phyloP scores from a whole-genome alignment of 2,797 vertebrate species.

The Anolis apletophallus region DNA sequence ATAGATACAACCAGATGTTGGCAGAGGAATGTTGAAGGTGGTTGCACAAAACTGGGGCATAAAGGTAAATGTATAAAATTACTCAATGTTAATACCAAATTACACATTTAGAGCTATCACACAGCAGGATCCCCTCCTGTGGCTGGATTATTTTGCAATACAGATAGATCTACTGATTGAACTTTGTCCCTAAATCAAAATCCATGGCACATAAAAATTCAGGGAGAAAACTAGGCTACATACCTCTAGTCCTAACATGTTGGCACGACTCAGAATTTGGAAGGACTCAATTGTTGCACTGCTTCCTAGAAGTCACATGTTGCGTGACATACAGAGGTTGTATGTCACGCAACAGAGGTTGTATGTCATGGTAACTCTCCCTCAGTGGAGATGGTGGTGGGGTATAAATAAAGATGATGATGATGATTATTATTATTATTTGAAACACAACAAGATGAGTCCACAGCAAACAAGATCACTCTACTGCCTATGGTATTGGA shows the following conservation, averaged over 20 bases:
- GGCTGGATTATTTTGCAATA: not conserved
- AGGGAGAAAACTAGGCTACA: not conserved
- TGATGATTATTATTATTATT: no score
- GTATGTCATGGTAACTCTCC: no score
- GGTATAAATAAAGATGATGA: no score
- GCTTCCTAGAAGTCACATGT: not conserved
- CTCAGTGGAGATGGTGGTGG: no score
- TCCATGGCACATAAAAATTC: not conserved
- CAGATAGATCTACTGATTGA: not conserved
- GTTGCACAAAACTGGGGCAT: constrained; percentile 10
- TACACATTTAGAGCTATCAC: not conserved
- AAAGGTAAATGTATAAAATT: not conserved
- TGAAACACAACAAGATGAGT: no score
- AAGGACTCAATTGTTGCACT: not conserved
- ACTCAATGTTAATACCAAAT: constrained; percentile 20
- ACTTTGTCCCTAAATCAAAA: not conserved
- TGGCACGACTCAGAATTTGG: not conserved
- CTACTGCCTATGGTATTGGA: no score
- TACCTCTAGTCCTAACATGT: not conserved
- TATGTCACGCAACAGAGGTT: no score
- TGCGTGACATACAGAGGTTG: not conserved
- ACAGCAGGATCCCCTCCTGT: not conserved
- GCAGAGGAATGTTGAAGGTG: not conserved
- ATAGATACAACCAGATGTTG: constrained; percentile 20
- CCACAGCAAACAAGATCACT: no score